These are phyloP conservation scores for Pituophis catenifer DNA, from an alignment of 2,113 vertebrate genomes.

Conservation along the genomic window DNA sequence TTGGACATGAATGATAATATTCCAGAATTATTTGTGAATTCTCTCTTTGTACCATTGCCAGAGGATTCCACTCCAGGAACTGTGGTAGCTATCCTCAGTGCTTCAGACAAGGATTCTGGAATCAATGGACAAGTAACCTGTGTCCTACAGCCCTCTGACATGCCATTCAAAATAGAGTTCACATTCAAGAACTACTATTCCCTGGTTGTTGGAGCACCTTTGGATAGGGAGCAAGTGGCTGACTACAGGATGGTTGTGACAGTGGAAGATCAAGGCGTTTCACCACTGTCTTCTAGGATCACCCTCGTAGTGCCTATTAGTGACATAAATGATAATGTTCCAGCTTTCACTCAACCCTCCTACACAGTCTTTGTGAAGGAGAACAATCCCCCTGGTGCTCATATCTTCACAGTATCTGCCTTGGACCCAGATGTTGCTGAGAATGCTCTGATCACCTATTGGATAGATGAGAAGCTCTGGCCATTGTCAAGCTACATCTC, in stretches of 20 bases:
- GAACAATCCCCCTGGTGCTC: slow-evolving; percentile 62
- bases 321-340: slow-evolving; percentile 77
- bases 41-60: too few species aligned
- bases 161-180: slow-evolving; percentile 61
- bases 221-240: slow-evolving; percentile 74
- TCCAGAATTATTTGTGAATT: too few species aligned
- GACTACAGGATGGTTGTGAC: slow-evolving; percentile 69
- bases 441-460: too few species aligned
- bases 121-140: slow-evolving; percentile 68
- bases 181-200: slow-evolving; percentile 65
- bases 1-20: too few species aligned
- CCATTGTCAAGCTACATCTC: slow-evolving; percentile 57
- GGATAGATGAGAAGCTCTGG: too few species aligned
- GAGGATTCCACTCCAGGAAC: too few species aligned
- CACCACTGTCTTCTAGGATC: slow-evolving; percentile 61
- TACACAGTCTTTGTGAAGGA: slow-evolving; percentile 66
- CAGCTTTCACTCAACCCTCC: slow-evolving; percentile 62
- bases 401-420: slow-evolving; percentile 58
- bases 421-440: too few species aligned
- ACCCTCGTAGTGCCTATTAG: slow-evolving; percentile 66
- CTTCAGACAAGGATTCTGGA: slow-evolving; percentile 78
- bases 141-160: slow-evolving; percentile 34
- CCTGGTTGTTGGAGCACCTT: slow-evolving; percentile 52
- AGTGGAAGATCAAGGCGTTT: slow-evolving; percentile 47
- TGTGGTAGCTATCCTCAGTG: too few species aligned